Evolutionary conservation across 2,888 invertebrate genomes (phyloP), one percentile per base, ranked within the genome.

Genomic region (Tenthredo amoena): DNA sequence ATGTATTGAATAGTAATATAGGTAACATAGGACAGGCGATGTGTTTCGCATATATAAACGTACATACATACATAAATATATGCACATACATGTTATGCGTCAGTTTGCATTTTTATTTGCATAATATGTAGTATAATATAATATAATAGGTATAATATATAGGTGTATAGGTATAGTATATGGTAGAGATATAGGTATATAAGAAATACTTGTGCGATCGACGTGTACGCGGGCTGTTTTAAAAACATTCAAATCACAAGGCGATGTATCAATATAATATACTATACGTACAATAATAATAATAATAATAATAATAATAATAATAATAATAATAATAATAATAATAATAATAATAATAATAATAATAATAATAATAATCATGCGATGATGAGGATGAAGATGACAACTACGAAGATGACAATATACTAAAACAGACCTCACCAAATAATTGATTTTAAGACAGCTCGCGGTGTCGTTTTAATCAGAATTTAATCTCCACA

Each of bases 1-100:
- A 7, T 40, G 50, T 50, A 65, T 26, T 21, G 12, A 3, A 55
- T 85, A 43, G 71, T 43, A 79, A 62, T 76, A 84, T 85, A 85
- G 31, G 68, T 77, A 85, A 82, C 12, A n/a, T 18, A 55, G 50
- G 50, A 50, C 85, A 76, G 85, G 62, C 85, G 85, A 72, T 85
- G 79, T 76, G 34, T 84, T 62, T 76, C 79, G 77, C 77, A 82
- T 82, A 85, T 77, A 83, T 85, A 86, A 84, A 84, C 68, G 86
- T 83, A 40, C 85, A 86, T 86, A 74, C 83, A 87, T 84, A 76
- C 68, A 68, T 72, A 47, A 31, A 74, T 86, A 34, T 83, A 74
- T 62, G 62, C 58, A 82, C 68, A 83, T 85, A 85, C 84, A 84
- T 55, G 84, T 26, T 76, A 21, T 7, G 50, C 76, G 31, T 76